A percentile compares a stretch with the other conserved stretches of the same genome.
These are phyloP conservation scores for Notamacropus eugenii DNA, from an alignment of 2,797 vertebrate species.

Conservation along the genomic window DNA sequence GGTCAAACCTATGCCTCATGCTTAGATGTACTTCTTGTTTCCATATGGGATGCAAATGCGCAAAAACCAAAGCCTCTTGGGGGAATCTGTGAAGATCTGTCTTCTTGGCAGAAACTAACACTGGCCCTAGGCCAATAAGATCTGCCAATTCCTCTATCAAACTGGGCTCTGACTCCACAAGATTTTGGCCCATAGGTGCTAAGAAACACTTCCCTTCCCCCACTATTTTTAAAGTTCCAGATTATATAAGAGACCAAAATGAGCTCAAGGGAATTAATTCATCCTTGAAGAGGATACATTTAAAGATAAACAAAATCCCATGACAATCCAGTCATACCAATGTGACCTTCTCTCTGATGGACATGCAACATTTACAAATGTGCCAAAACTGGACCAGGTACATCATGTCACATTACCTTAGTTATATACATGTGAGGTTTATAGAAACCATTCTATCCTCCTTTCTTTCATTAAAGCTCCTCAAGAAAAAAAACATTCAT, in stretches of 20 bases:
- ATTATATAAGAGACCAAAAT: neutral
- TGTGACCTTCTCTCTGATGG: neutral
- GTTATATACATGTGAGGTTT: neutral
- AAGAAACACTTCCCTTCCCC: neutral
- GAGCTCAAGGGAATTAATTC: neutral
- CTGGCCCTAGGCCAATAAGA: neutral
- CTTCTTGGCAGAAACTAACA: conserved; percentile 5
- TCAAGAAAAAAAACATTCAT: neutral
- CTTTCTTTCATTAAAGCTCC: neutral
- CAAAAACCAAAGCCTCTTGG: neutral
- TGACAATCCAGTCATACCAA: neutral
- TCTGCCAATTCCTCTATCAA: neutral
- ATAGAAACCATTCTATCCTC: neutral
- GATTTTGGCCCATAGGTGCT: conserved; percentile 32
- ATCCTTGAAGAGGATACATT: neutral
- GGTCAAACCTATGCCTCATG: neutral
- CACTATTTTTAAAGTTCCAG: neutral
- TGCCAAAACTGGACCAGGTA: neutral
- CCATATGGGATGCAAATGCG: neutral
- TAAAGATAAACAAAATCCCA: neutral
- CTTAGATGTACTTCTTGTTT: neutral
- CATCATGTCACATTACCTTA: neutral
- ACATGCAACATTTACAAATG: neutral
- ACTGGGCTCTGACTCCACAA: neutral
- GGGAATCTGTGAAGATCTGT: neutral